Base-by-base conservation (phyloP, 2,113 vertebrate species). In the Semicossyphus pulcher region DNA sequence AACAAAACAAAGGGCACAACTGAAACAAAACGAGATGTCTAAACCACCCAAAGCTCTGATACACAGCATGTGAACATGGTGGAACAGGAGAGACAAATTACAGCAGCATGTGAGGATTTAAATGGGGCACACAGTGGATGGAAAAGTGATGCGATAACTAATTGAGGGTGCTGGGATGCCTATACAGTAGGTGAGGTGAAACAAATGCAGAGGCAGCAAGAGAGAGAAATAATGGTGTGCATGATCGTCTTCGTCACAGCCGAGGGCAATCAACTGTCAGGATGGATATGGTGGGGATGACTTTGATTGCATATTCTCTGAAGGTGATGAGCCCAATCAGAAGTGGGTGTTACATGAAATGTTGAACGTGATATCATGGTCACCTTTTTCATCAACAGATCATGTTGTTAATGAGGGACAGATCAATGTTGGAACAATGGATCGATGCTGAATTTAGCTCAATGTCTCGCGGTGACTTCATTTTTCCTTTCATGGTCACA, bases 221-320 rank as follows among this genome's bases (percentile, higher is more conserved):
- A 60, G 34, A 70, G 53, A 66, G 48, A 76, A 51, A 84, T 85
- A 79, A 87, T 86, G 84, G 87, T 91, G 82, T 77, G 83, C 48
- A 69, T 81, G 76, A 83, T 85, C 42, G 73, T 80, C 70, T 77
- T 42, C 80, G 73, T 53, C 82, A 80, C 36, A 78, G 78, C 77
- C 26, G 36, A 79, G 68, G 42, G 25, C 45, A 52, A 78, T 69
- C 57, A 73, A 45, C 54, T 56, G 66, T 71, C 57, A 59, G 56
- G 51, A 28, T 62, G 84, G 56, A 67, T 72, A 52, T 53, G 60
- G 76, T 81, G 67, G 68, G 64, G 81, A 56, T 75, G 81, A 65
- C 26, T 69, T 67, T 73, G 69, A 80, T 45, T 76, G 68, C 25
- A 64, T 76, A 36, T 73, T 49, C 18, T 69, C 34, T 42, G 29